Percentiles rank a stretch among this genome's conserved stretches.
Conservation (phyloP, 2,113 vertebrate genomes). For the Beaufortia kweichowensis region DNA sequence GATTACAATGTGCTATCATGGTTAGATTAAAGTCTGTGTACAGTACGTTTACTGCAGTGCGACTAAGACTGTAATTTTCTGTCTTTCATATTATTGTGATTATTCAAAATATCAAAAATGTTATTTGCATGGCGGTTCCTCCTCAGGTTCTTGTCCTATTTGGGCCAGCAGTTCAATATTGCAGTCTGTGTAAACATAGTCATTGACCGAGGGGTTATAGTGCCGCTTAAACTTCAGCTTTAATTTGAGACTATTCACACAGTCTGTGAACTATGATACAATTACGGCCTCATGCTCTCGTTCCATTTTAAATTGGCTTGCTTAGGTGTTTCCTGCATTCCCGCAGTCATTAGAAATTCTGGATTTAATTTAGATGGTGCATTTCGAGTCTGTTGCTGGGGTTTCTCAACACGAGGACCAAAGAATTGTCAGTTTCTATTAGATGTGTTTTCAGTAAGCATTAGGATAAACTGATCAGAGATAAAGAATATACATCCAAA, state of each 20-base stretch:
- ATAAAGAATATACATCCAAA: not conserved
- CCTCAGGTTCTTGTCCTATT: constrained; percentile 13
- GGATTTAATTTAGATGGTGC: constrained; percentile 2
- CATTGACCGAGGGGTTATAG: constrained; percentile 19
- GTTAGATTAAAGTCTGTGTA: not conserved
- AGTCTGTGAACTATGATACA: constrained; percentile 14
- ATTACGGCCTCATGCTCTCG: constrained; percentile 2
- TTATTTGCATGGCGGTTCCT: not conserved
- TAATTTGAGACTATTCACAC: constrained; percentile 32
- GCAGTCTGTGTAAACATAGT: constrained; percentile 18
- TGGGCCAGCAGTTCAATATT: not conserved
- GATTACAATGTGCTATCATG: constrained; percentile 8
- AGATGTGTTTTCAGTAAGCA: constrained; percentile 16
- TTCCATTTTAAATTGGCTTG: constrained; percentile 18
- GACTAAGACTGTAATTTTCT: not conserved
- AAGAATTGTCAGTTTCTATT: constrained; percentile 21
- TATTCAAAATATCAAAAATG: not conserved
- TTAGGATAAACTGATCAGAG: constrained; percentile 24
- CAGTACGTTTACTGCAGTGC: not conserved
- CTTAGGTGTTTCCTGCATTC: constrained; percentile 3
- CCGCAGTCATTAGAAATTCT: constrained; percentile 1
- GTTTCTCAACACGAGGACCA: constrained; percentile 25
- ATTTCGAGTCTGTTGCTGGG: not conserved
- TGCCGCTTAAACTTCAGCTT: constrained; percentile 16
- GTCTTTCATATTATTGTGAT: constrained; percentile 14